phyloP scores from a whole-genome alignment of 2,113 vertebrate species.

The Sebastes fasciatus region DNA sequence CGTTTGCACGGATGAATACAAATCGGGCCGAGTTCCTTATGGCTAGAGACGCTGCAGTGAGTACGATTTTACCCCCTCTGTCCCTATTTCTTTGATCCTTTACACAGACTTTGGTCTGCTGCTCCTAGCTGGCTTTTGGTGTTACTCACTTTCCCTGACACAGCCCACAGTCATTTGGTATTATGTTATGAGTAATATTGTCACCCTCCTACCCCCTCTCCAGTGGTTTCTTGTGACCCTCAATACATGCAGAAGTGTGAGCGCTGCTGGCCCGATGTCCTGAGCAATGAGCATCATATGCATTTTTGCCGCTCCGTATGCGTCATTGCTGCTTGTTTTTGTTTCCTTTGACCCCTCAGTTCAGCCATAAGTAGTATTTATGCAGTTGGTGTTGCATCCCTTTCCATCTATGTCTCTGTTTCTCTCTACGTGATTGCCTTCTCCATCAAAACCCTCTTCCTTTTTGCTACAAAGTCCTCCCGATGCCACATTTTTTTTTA shows the following conservation, averaged over 20 bases:
- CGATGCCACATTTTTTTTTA: constrained; percentile 22
- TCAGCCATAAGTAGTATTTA: constrained; percentile 42
- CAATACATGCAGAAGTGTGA: constrained; percentile 9
- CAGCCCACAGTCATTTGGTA: constrained; percentile 42
- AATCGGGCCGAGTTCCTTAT: constrained; percentile 59
- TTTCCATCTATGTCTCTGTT: constrained; percentile 9
- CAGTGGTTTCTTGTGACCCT: constrained; percentile 42
- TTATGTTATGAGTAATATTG: constrained; percentile 53
- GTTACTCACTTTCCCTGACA: constrained; percentile 47
- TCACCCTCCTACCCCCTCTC: constrained; percentile 7
- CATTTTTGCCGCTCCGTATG: constrained; percentile 26
- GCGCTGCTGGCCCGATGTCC: constrained; percentile 48
- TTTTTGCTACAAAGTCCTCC: neutral
- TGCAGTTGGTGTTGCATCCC: constrained; percentile 38
- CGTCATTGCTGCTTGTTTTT: constrained; percentile 50
- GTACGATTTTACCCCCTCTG: constrained; percentile 33
- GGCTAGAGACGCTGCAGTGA: constrained; percentile 51
- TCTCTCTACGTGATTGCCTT: neutral
- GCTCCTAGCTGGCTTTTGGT: constrained; percentile 45
- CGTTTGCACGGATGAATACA: constrained; percentile 76
- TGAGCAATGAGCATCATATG: constrained; percentile 38
- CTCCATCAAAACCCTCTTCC: constrained; percentile 6
- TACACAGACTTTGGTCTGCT: constrained; percentile 22
- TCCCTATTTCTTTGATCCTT: constrained; percentile 40
- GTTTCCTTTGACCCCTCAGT: constrained; percentile 44